Conservation (phyloP, 2,888 invertebrate species). For the Tridacna gigas region DNA sequence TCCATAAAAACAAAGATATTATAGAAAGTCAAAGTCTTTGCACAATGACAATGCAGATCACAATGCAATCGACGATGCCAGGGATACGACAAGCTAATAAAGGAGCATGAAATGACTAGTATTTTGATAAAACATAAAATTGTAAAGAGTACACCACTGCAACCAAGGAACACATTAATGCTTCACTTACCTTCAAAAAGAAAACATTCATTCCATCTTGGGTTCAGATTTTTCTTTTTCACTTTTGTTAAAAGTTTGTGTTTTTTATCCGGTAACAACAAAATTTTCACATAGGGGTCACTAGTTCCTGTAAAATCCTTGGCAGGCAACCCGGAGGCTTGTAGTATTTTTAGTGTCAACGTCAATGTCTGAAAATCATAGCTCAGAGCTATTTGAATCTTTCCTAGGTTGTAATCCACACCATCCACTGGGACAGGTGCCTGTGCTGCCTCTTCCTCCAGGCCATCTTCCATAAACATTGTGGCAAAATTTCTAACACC, state of each 20-base stretch:
- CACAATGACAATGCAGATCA: no score
- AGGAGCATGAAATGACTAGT: no score
- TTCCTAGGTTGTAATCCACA: conserved; percentile 80
- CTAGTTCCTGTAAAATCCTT: conserved; percentile 85
- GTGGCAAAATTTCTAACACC: conserved; percentile 78
- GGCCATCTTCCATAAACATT: conserved; percentile 79
- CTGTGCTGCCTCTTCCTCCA: conserved; percentile 60
- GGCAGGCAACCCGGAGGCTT: conserved; percentile 82
- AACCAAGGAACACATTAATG: no score
- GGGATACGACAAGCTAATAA: no score
- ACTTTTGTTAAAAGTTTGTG: conserved; percentile 84
- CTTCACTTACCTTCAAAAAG: conserved; percentile 87
- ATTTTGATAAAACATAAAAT: no score
- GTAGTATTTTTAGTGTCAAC: conserved; percentile 81
- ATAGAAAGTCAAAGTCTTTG: no score
- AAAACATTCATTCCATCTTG: conserved; percentile 85
- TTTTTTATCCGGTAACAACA: conserved; percentile 83
- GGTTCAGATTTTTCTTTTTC: conserved; percentile 84
- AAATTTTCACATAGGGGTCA: conserved; percentile 84
- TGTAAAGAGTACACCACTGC: no score
- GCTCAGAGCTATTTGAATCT: conserved; percentile 80
- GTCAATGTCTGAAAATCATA: conserved; percentile 83
- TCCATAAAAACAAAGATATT: no score
- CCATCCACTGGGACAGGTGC: conserved; percentile 72
- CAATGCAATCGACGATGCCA: no score